A percentile compares a stretch with the other conserved stretches of the same genome.
These are phyloP conservation scores for Tenthredo distinguenda DNA, from an alignment of 2,888 invertebrate genomes.

Conservation along the genomic window DNA sequence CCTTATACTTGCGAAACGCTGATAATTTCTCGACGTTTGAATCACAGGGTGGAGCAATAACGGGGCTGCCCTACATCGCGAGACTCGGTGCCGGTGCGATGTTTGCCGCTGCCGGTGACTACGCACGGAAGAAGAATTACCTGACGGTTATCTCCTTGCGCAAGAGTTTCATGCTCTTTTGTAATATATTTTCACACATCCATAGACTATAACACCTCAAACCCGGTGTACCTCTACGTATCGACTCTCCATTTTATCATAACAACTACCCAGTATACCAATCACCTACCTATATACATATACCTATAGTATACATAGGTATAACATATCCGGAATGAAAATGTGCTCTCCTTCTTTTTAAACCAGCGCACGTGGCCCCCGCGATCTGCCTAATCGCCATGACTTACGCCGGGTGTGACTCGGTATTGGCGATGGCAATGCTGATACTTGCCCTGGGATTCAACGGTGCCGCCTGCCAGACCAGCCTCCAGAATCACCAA, in stretches of 20 bases:
- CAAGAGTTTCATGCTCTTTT: constrained; percentile 73
- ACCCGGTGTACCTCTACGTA: too few species aligned
- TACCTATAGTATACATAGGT: too few species aligned
- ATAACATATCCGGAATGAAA: not conserved
- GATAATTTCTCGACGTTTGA: not conserved
- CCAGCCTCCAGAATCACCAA: constrained; percentile 75
- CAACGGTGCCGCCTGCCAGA: constrained; percentile 76
- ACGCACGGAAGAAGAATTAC: constrained; percentile 79
- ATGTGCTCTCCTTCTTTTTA: not conserved
- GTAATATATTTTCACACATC: constrained; percentile 60
- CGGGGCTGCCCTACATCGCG: constrained; percentile 87
- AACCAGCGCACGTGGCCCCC: constrained; percentile 75
- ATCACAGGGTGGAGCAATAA: constrained; percentile 84
- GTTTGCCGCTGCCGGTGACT: constrained; percentile 87
- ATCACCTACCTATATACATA: too few species aligned
- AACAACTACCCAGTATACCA: not conserved
- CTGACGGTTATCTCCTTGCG: constrained; percentile 77
- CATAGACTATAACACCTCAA: not conserved
- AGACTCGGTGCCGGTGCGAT: constrained; percentile 85
- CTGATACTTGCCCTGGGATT: constrained; percentile 70
- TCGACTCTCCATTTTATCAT: not conserved
- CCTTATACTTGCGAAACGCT: not conserved
- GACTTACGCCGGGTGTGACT: constrained; percentile 73
- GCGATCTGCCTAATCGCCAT: constrained; percentile 79
- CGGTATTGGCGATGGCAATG: constrained; percentile 69